Evolutionary conservation across 2,797 vertebrate species (phyloP).

Genomic region (Acanthis flammea): DNA sequence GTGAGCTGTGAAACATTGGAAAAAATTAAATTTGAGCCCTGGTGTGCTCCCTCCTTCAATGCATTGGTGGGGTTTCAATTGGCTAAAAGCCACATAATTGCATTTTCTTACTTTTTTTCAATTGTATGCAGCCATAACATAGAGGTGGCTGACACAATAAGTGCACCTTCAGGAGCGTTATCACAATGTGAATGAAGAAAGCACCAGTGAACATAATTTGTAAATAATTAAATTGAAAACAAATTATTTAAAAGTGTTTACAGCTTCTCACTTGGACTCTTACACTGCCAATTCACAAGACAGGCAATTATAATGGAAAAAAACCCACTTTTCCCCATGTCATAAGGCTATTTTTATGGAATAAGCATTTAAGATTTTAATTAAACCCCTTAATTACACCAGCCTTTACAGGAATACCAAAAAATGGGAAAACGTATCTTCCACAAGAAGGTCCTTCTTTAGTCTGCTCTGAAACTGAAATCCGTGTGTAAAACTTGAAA

Average conservation of each 20-base stretch:
- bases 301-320: not conserved
- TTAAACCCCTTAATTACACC: not conserved
- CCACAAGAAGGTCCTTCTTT: not conserved
- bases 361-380: not conserved
- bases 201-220: not conserved
- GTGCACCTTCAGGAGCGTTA: not conserved
- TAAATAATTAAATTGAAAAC: not conserved
- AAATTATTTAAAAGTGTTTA: not conserved
- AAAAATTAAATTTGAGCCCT: not conserved
- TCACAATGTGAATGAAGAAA: not conserved
- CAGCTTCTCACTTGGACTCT: not conserved
- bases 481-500: not conserved
- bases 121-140: fast-evolving
- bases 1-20: not conserved
- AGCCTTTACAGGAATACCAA: not conserved
- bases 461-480: not conserved
- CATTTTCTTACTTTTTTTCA: not conserved
- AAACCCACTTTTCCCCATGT: not conserved
- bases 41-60: not conserved
- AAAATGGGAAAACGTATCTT: not conserved
- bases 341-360: not conserved
- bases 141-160: not conserved
- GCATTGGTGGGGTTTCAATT: not conserved
- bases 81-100: not conserved
- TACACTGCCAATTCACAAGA: not conserved